Percentiles rank a stretch among this genome's conserved stretches.
Conservation (phyloP, 2,797 vertebrate genomes). For the Thamnophis elegans region DNA sequence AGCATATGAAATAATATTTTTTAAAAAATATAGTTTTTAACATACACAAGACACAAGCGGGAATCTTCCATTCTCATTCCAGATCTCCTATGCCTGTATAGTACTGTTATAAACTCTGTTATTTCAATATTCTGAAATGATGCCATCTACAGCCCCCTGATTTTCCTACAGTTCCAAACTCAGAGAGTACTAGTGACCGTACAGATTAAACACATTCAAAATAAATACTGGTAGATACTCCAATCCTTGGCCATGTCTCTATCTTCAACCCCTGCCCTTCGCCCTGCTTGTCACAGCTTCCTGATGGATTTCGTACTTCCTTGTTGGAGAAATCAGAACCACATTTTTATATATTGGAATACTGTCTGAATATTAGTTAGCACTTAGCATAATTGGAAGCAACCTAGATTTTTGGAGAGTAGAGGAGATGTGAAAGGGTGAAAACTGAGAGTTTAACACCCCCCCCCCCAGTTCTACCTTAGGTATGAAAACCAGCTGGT, state of each 20-base stretch:
- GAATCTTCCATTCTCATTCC: neutral
- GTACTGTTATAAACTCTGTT: neutral
- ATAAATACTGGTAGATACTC: neutral
- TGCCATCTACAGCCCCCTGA: neutral
- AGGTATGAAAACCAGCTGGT: no score
- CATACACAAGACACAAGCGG: neutral
- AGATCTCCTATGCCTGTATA: neutral
- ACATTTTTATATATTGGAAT: neutral
- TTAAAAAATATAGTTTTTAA: slow-evolving; percentile 1
- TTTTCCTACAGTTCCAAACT: neutral
- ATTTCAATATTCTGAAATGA: neutral
- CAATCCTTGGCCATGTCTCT: neutral
- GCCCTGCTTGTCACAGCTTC: neutral
- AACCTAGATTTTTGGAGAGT: neutral
- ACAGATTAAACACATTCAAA: neutral
- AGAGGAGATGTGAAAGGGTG: neutral
- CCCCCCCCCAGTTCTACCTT: no score
- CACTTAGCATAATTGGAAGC: neutral
- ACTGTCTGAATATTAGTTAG: neutral
- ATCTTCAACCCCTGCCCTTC: neutral
- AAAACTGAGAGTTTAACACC: neutral
- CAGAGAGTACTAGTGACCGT: neutral
- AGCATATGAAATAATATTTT: fast-evolving
- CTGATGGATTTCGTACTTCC: neutral
- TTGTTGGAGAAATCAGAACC: neutral